Conservation (phyloP, 1,140 invertebrate species). For the Brachionus koreanus region DNA sequence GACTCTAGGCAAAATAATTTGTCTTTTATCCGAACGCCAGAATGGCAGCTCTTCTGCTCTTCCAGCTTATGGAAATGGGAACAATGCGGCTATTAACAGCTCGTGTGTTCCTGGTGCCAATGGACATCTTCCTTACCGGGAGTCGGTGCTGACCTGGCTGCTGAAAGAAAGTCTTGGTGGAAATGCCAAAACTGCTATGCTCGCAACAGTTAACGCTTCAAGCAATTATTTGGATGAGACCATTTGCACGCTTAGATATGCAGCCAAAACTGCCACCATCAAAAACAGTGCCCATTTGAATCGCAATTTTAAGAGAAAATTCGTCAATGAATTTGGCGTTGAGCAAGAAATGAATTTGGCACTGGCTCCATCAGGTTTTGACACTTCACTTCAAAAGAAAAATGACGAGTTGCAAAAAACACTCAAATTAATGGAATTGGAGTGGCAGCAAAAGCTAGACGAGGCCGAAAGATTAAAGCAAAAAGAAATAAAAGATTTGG, state of each 20-base stretch:
- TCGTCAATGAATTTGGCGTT: not conserved
- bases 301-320: constrained; percentile 35
- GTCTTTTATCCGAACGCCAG: constrained; percentile 62
- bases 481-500: constrained; percentile 53
- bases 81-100: not conserved
- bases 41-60: not conserved
- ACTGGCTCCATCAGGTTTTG: constrained; percentile 46
- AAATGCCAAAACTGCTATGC: constrained; percentile 88
- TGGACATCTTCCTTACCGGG: constrained; percentile 70
- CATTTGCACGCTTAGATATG: constrained; percentile 78
- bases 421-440: not conserved
- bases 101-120: not conserved
- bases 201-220: constrained; percentile 74
- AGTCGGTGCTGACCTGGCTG: constrained; percentile 83
- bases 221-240: constrained; percentile 73
- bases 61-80: not conserved
- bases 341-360: constrained; percentile 29
- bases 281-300: constrained; percentile 32
- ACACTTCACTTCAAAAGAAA: constrained; percentile 58
- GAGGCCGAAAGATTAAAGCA: constrained; percentile 49
- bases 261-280: constrained; percentile 49
- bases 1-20: constrained; percentile 79
- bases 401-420: constrained; percentile 47
- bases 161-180: constrained; percentile 86
- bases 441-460: constrained; percentile 40